Percentiles rank a stretch among this genome's conserved stretches.
These are phyloP conservation scores for Polylopha cassiicola DNA, from an alignment of 2,888 invertebrate genomes.

Conservation along the genomic window DNA sequence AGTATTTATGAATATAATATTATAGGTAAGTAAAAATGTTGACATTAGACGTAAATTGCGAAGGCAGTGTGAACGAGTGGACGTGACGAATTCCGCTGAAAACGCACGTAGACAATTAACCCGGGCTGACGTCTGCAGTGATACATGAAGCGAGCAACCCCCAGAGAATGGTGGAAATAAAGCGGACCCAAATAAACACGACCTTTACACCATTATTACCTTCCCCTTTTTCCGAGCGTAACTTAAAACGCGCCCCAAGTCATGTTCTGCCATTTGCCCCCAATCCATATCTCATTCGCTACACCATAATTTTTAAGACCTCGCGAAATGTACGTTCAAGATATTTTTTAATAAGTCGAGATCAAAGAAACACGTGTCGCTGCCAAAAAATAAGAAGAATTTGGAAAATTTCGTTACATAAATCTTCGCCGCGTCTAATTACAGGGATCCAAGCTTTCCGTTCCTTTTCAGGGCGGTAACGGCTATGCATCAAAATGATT, in stretches of 20 bases:
- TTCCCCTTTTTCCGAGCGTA: slow-evolving; percentile 36
- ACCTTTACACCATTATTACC: slow-evolving; percentile 41
- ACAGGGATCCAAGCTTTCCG: slow-evolving; percentile 59
- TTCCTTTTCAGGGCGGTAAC: slow-evolving; percentile 58
- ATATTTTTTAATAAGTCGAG: slow-evolving; percentile 33
- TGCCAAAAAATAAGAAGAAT: slow-evolving; percentile 66
- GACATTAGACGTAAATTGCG: slow-evolving; percentile 13
- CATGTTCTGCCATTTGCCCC: slow-evolving; percentile 2
- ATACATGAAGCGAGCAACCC: slow-evolving; percentile 48
- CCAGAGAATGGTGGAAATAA: slow-evolving; percentile 44
- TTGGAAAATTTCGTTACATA: slow-evolving; percentile 64
- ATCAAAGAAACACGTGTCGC: slow-evolving; percentile 47
- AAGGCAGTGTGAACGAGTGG: slow-evolving; percentile 26
- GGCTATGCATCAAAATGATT: slow-evolving; percentile 66
- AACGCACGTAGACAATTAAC: slow-evolving; percentile 72
- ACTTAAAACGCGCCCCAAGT: slow-evolving; percentile 16
- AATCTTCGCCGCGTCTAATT: slow-evolving; percentile 71
- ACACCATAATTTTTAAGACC: no score
- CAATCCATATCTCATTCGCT: slow-evolving; percentile 7
- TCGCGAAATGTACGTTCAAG: slow-evolving; percentile 16
- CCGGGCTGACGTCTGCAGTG: slow-evolving; percentile 61
- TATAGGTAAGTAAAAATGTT: no score
- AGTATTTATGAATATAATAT: no score
- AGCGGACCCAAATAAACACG: slow-evolving; percentile 53
- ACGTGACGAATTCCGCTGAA: slow-evolving; percentile 64